A percentile compares a stretch with the other conserved stretches of the same genome.
phyloP scores from a whole-genome alignment of 2,797 vertebrate species.

The Peromyscus aztecus region DNA sequence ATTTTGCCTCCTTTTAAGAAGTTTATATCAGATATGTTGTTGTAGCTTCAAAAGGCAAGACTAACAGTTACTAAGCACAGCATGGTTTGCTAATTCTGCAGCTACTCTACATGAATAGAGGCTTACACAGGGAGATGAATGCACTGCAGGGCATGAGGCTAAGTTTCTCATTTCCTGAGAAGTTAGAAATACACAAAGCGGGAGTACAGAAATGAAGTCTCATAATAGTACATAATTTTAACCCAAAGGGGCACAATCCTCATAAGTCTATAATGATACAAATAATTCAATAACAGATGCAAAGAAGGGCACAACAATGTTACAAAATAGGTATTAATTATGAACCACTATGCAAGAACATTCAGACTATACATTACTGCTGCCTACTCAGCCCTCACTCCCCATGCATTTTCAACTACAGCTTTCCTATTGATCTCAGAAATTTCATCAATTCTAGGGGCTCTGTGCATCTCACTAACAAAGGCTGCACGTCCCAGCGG shows the following conservation, averaged over 20 bases:
- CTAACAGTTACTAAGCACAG: neutral
- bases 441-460: neutral
- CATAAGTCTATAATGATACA: neutral
- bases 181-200: neutral
- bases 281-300: neutral
- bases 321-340: neutral
- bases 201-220: neutral
- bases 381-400: neutral
- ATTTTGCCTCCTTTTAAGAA: neutral
- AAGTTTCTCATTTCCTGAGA: neutral
- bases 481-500: accelerated
- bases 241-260: neutral
- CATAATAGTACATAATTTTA: neutral
- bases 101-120: neutral
- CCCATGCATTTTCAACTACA: neutral
- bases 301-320: neutral
- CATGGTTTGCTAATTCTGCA: neutral
- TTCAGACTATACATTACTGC: neutral
- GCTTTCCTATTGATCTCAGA: neutral
- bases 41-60: neutral
- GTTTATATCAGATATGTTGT: neutral
- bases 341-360: neutral
- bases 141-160: neutral
- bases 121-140: neutral
- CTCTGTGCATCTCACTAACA: neutral